Conservation (phyloP, 2,888 invertebrate genomes). For the Caenorhabditis zanzibari region DNA sequence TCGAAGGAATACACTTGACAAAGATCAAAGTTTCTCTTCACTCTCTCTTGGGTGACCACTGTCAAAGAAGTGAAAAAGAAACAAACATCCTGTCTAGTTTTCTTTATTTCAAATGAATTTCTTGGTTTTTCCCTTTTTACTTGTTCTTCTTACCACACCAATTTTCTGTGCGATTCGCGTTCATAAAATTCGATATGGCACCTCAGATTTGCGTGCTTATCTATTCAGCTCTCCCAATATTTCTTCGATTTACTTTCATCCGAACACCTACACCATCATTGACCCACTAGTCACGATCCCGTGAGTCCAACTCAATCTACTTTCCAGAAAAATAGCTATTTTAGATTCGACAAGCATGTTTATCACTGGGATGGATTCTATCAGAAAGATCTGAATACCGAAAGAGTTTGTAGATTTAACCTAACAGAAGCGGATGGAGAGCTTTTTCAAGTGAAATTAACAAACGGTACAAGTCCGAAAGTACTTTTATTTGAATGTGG, state of each 20-base stretch:
- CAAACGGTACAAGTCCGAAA: slow-evolving; percentile 1
- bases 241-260: neutral
- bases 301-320: neutral
- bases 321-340: neutral
- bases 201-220: neutral
- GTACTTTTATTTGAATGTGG: slow-evolving; percentile 1
- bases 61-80: neutral
- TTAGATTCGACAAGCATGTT: neutral
- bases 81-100: neutral
- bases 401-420: neutral
- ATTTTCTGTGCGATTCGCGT: too few species aligned
- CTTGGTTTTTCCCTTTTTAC: neutral
- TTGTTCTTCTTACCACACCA: neutral
- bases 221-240: neutral
- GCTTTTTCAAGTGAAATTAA: neutral
- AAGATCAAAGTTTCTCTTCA: too few species aligned
- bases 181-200: neutral
- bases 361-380: slow-evolving; percentile 16
- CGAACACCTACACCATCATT: neutral
- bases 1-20: too few species aligned
- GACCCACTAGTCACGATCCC: neutral
- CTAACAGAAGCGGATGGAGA: slow-evolving; percentile 4
- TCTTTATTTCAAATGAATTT: neutral
- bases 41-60: neutral
- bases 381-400: neutral